Evolutionary conservation across 2,797 vertebrate genomes (phyloP), one percentile per base, ranked within the genome.

Genomic region (Gobio occitaniae): DNA sequence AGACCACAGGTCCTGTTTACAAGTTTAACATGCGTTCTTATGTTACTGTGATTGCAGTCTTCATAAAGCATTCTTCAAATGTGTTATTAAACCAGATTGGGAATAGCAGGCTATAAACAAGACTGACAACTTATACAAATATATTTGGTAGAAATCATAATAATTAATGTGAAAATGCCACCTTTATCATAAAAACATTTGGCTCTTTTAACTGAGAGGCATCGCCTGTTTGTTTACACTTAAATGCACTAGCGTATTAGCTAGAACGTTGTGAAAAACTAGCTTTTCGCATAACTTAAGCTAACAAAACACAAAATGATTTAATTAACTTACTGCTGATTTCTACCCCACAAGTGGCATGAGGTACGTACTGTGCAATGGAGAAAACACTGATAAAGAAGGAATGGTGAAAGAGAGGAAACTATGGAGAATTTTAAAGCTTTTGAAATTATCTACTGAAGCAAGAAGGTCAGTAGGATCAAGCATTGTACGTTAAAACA

Each of bases 401-500:
- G n/a, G n/a, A n/a, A n/a, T n/a, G n/a, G n/a, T n/a, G n/a, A n/a
- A n/a, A n/a, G n/a, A 19, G 38, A 63, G 38, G n/a, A 65, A 52
- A 54, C 13, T 50, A 50, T 10, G 50, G 13, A 52, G 29, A 75
- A 52, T 38, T 75, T 41, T 66, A 32, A 32, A 32, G 32, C 32
- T 32, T 32, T 32, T 32, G 2, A 41, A 63, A 75, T 65, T 3
- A 75, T 52, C 41, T 52, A 75, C 52, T 52, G 2, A n/a, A 54
- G 19, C 19, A 47, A 32, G 36, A 47, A 69, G 65, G 17, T 84
- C 63, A 74, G 41, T 38, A 21, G 17, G 5, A 25, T 54, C 29
- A 48, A 56, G 74, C 65, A 59, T 78, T 50, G 65, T 38, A 80
- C 48, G 47, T 71, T 44, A 65, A 79, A 84, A 38, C 8, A 85